Conservation (phyloP, 2,113 vertebrate species). For the Larimichthys polyactis region DNA sequence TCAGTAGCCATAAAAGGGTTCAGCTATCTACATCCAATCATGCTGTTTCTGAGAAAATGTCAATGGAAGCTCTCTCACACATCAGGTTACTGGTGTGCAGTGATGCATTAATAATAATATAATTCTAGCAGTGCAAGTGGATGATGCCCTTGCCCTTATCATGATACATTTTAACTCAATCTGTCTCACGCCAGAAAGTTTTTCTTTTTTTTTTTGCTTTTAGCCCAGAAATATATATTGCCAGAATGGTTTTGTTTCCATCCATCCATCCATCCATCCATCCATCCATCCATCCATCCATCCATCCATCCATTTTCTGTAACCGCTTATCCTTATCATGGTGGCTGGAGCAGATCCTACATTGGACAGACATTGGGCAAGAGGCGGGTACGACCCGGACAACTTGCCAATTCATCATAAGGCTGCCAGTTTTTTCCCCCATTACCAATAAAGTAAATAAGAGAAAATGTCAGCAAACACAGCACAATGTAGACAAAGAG, state of each 20-base stretch:
- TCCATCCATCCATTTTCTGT: too few species aligned
- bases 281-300: too few species aligned
- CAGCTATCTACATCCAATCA: background rate
- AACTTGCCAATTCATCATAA: background rate
- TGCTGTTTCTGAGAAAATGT: background rate
- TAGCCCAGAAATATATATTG: too few species aligned
- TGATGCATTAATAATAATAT: background rate
- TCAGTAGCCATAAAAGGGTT: background rate
- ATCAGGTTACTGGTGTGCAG: background rate
- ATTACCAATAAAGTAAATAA: background rate
- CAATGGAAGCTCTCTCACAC: background rate
- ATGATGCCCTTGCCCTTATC: background rate
- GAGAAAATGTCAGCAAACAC: conserved; percentile 2
- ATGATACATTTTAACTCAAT: background rate
- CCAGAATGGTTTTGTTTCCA: too few species aligned
- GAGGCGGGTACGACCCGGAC: too few species aligned
- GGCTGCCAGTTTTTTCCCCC: background rate
- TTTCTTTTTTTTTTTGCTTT: too few species aligned
- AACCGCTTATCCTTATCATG: too few species aligned
- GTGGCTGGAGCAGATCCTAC: too few species aligned
- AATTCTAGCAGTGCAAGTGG: background rate
- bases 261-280: too few species aligned
- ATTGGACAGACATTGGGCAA: too few species aligned
- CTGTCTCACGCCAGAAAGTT: background rate
- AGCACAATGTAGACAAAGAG: background rate